phyloP scores from a whole-genome alignment of 1,140 invertebrate species.

The Paraescarpia echinospica region DNA sequence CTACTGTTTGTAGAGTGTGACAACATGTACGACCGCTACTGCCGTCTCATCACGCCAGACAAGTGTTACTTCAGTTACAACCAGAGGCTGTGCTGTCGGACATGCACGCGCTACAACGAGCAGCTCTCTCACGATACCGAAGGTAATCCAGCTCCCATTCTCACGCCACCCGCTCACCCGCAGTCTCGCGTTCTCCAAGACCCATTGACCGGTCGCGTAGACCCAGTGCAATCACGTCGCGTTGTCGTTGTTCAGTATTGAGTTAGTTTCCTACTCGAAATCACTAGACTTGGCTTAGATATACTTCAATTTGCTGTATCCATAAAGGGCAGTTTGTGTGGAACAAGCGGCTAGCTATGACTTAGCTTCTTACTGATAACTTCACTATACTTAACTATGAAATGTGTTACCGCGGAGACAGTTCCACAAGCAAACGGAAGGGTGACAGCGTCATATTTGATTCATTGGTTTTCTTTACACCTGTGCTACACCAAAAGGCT shows the following conservation, averaged over 20 bases:
- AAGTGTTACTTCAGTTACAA: constrained; percentile 13
- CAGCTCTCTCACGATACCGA: background rate
- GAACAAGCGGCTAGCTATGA: too few species aligned
- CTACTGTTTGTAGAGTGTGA: background rate
- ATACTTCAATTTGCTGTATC: background rate
- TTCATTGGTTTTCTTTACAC: background rate
- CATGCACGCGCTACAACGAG: background rate
- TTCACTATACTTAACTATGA: too few species aligned
- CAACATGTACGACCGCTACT: background rate
- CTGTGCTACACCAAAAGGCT: background rate
- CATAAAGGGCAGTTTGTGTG: background rate
- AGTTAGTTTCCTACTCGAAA: background rate
- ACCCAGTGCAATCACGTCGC: too few species aligned
- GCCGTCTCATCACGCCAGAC: background rate
- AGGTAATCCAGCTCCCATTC: background rate
- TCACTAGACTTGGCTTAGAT: background rate
- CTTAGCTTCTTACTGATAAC: too few species aligned
- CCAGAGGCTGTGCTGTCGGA: background rate
- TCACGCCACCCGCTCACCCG: background rate
- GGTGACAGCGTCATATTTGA: background rate
- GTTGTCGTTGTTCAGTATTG: background rate
- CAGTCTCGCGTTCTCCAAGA: too few species aligned
- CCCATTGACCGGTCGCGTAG: background rate
- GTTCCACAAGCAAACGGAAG: background rate
- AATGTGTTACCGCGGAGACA: background rate